phyloP scores from a whole-genome alignment of 2,888 invertebrate genomes.

The Nasonovia ribisnigri region DNA sequence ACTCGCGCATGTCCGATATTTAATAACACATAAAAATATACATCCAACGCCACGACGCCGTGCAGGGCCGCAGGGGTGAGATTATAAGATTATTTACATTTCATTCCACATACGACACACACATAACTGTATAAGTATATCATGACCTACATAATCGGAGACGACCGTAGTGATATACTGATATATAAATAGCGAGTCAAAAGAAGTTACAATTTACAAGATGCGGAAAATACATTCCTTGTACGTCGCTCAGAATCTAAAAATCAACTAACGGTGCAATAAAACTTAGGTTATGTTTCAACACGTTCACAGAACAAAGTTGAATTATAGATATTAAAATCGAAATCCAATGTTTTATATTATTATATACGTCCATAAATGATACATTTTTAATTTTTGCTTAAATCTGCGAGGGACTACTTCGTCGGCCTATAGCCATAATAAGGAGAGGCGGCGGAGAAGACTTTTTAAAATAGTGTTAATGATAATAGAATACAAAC shows the following conservation, averaged over 20 bases:
- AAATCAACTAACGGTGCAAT: not conserved
- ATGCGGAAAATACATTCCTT: not conserved
- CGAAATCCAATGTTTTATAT: not conserved
- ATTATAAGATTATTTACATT: not conserved
- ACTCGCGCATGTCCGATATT: not conserved
- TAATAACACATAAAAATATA: not conserved
- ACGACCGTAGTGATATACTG: not conserved
- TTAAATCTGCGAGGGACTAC: not conserved
- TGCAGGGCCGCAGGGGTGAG: not conserved
- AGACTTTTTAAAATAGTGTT: not conserved
- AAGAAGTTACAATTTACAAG: not conserved
- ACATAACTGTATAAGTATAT: not conserved
- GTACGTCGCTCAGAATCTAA: not conserved
- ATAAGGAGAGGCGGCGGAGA: not conserved
- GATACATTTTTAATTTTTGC: not conserved
- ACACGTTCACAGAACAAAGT: not conserved
- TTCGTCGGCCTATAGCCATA: not conserved
- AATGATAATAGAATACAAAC: not conserved
- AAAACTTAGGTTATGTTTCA: not conserved
- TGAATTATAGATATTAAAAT: not conserved
- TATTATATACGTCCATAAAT: not conserved
- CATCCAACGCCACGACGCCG: not conserved
- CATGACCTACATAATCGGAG: not conserved
- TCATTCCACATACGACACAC: not conserved
- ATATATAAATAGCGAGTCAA: not conserved